Evolutionary conservation across 2,888 invertebrate species (phyloP).

Genomic region (Diaprepes abbreviatus): DNA sequence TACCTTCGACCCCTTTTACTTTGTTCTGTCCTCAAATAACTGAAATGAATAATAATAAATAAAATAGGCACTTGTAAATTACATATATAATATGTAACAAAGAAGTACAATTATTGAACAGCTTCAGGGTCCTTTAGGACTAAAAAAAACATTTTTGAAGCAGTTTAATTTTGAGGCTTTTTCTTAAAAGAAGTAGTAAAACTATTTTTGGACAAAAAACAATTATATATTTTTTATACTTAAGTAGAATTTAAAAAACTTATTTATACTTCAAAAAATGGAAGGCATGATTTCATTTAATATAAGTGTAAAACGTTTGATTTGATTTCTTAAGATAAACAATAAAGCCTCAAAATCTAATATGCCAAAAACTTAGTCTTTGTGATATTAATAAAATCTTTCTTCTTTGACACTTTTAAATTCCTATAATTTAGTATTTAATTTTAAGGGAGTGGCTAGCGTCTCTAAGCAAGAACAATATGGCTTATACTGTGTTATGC

Average conservation of each 20-base stretch:
- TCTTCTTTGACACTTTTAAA: background rate
- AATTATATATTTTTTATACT: background rate
- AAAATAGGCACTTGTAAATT: background rate
- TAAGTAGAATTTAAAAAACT: background rate
- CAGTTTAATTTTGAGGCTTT: constrained; percentile 17
- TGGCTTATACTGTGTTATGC: no score
- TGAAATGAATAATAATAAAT: background rate
- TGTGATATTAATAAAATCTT: constrained; percentile 1
- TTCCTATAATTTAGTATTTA: constrained; percentile 15
- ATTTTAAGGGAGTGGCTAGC: constrained; percentile 11
- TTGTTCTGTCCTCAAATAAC: constrained; percentile 6
- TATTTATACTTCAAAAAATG: background rate
- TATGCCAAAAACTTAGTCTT: constrained; percentile 11
- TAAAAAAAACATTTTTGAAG: background rate
- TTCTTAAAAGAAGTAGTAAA: background rate
- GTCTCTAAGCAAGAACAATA: no score
- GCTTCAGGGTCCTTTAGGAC: background rate
- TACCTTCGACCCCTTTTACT: background rate
- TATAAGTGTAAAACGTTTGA: background rate
- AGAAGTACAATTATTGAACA: background rate
- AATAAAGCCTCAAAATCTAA: constrained; percentile 10
- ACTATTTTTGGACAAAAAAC: background rate
- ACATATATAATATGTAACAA: constrained; percentile 11
- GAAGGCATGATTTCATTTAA: background rate
- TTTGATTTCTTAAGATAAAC: background rate